phyloP scores from a whole-genome alignment of 1,140 invertebrate species.

The Ylistrum balloti region DNA sequence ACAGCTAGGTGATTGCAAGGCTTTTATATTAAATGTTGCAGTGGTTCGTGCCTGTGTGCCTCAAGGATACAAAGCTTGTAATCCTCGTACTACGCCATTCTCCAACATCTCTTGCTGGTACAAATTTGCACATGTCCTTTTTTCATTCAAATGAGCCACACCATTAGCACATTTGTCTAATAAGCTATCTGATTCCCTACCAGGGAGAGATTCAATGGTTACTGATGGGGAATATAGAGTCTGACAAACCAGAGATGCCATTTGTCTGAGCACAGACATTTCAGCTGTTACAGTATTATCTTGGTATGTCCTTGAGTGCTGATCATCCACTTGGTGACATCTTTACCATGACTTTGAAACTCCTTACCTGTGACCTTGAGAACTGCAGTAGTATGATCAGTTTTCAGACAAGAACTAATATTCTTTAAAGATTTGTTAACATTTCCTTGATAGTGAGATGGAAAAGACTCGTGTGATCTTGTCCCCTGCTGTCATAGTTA shows the following conservation, averaged over 20 bases:
- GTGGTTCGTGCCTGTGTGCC: constrained; percentile 5
- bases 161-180: constrained; percentile 30
- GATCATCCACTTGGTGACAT: background rate
- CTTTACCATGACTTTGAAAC: background rate
- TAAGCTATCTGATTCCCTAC: constrained; percentile 9
- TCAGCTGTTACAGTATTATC: background rate
- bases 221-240: background rate
- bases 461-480: background rate
- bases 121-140: constrained; percentile 30
- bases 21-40: constrained; percentile 34
- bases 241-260: constrained; percentile 32
- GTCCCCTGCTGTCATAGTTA: too few relatives aligned
- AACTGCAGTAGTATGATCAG: background rate
- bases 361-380: background rate
- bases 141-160: constrained; percentile 11
- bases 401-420: background rate
- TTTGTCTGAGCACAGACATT: constrained; percentile 6
- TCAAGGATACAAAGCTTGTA: constrained; percentile 34
- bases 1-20: constrained; percentile 1
- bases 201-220: background rate
- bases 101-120: background rate
- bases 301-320: background rate
- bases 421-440: background rate
- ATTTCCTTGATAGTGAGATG: background rate
- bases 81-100: background rate